These are phyloP conservation scores for Drosophila bocqueti DNA, from an alignment of 1,140 invertebrate genomes.

Conservation along the genomic window DNA sequence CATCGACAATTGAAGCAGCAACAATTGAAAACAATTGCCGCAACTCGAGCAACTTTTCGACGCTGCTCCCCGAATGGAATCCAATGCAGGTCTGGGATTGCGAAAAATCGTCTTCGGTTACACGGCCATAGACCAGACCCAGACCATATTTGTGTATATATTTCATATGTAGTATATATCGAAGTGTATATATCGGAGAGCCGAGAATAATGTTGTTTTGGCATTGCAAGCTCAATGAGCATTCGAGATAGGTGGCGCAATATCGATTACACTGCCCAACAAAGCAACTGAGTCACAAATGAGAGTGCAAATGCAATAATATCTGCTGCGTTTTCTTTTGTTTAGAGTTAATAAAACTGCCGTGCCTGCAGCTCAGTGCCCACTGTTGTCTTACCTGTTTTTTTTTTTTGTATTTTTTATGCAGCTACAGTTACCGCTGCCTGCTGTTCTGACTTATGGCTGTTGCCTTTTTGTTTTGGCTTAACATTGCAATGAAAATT, in stretches of 20 bases:
- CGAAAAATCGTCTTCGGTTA: slow-evolving; percentile 38
- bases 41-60: slow-evolving; percentile 14
- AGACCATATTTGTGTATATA: slow-evolving; percentile 21
- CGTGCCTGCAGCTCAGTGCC: not conserved
- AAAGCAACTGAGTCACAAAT: slow-evolving; percentile 9
- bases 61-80: slow-evolving; percentile 11
- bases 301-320: not conserved
- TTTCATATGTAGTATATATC: not conserved
- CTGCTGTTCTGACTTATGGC: slow-evolving; percentile 4
- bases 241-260: slow-evolving; percentile 11
- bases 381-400: not conserved
- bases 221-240: slow-evolving; percentile 29
- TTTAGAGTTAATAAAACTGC: not conserved
- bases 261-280: slow-evolving; percentile 33
- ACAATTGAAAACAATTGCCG: slow-evolving; percentile 9
- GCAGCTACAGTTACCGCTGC: not conserved
- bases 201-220: slow-evolving; percentile 38
- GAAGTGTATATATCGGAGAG: not conserved
- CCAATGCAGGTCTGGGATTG: slow-evolving; percentile 23
- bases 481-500: slow-evolving; percentile 30
- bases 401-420: not conserved
- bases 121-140: slow-evolving; percentile 22
- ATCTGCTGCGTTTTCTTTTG: not conserved
- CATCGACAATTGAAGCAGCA: slow-evolving; percentile 5
- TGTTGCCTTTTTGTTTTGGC: slow-evolving; percentile 3